phyloP scores from a whole-genome alignment of 30 jellyfish, hydroid and myxozoan species.

The Aurelia coerulea region DNA sequence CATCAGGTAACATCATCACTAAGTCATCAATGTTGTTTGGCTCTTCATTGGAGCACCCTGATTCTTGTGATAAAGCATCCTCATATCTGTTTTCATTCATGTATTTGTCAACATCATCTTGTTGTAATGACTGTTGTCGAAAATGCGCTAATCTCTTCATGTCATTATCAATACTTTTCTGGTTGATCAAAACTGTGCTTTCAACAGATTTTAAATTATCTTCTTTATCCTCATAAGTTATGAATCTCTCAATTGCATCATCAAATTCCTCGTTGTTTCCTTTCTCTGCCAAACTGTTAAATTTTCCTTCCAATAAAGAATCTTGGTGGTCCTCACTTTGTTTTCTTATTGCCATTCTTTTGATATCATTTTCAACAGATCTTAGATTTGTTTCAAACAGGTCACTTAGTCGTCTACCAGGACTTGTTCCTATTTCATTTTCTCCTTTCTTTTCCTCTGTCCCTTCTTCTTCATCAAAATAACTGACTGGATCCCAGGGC shows the following conservation, averaged over 20 bases:
- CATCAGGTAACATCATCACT: constrained; percentile 42
- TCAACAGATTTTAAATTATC: constrained; percentile 76
- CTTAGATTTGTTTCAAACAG: constrained; percentile 52
- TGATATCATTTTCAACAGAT: constrained; percentile 62
- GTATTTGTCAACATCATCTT: constrained; percentile 12
- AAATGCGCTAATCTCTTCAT: constrained; percentile 59
- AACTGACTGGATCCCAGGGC: constrained; percentile 99
- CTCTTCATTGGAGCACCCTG: constrained; percentile 9
- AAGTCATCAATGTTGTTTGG: constrained; percentile 11
- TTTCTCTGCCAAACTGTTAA: neutral
- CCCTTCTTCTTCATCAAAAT: constrained; percentile 86
- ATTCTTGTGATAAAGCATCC: neutral
- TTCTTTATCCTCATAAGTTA: constrained; percentile 61
- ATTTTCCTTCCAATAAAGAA: constrained; percentile 6
- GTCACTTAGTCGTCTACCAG: constrained; percentile 29
- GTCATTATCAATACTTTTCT: constrained; percentile 61
- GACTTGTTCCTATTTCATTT: neutral
- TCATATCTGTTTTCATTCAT: neutral
- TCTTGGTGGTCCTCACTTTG: constrained; percentile 28
- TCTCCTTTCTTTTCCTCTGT: constrained; percentile 4
- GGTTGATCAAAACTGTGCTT: constrained; percentile 56
- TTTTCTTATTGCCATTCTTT: constrained; percentile 33
- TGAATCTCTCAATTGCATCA: constrained; percentile 40
- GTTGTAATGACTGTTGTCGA: constrained; percentile 62
- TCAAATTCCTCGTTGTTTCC: constrained; percentile 43